Conservation (phyloP, 2,797 vertebrate species). For the Lophius americanus region DNA sequence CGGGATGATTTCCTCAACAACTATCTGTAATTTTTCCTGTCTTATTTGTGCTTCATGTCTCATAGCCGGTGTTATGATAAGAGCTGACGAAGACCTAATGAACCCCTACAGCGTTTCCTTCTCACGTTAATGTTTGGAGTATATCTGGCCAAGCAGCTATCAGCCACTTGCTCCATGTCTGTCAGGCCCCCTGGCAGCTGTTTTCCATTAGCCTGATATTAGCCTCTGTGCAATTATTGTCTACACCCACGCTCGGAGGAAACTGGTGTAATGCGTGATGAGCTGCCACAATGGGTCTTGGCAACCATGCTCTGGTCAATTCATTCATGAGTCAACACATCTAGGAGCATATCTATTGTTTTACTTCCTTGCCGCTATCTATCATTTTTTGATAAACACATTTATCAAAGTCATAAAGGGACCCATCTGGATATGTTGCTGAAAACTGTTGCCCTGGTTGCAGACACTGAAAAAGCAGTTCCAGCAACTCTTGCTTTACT, state of each 20-base stretch:
- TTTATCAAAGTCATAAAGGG: not conserved
- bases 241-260: slow-evolving; percentile 45
- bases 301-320: slow-evolving; percentile 42
- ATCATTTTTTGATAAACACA: not conserved
- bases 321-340: slow-evolving; percentile 29
- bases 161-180: slow-evolving; percentile 52
- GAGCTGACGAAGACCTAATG: slow-evolving; percentile 11
- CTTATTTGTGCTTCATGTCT: slow-evolving; percentile 15
- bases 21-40: slow-evolving; percentile 1
- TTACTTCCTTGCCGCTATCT: slow-evolving; percentile 4
- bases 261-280: slow-evolving; percentile 31
- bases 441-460: not conserved
- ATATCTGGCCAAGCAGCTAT: slow-evolving; percentile 59
- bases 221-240: slow-evolving; percentile 71
- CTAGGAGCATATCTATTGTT: slow-evolving; percentile 15
- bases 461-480: not conserved
- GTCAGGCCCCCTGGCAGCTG: slow-evolving; percentile 68
- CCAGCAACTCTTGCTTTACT: not conserved
- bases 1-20: slow-evolving; percentile 10
- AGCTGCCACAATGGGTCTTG: slow-evolving; percentile 14
- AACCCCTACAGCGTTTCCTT: slow-evolving; percentile 39
- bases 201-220: slow-evolving; percentile 79
- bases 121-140: slow-evolving; percentile 42
- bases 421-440: not conserved
- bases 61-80: slow-evolving; percentile 11